Percentiles rank a stretch among this genome's conserved stretches.
phyloP scores from a whole-genome alignment of 2,797 vertebrate species.

The Anguilla pacifica region DNA sequence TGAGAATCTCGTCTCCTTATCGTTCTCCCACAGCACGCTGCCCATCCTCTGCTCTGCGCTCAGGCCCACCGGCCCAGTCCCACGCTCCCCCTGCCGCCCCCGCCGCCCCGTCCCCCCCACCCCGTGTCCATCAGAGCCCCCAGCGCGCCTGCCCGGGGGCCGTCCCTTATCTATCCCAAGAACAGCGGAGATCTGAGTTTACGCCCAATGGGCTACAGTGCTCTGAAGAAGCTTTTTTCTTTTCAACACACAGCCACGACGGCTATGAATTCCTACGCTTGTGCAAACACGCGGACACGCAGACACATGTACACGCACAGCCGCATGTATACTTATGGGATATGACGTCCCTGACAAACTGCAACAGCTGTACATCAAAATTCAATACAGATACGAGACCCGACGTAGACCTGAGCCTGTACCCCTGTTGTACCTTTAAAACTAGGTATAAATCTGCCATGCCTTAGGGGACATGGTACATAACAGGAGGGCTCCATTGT shows the following conservation, averaged over 20 bases:
- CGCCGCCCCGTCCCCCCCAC: no score
- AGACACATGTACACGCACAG: conserved; percentile 1
- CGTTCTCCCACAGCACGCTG: conserved; percentile 47
- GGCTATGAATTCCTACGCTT: neutral
- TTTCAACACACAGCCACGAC: neutral
- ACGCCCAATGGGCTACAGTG: no score
- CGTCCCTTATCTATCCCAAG: neutral
- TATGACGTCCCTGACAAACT: neutral
- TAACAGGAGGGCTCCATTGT: neutral
- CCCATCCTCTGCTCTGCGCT: neutral
- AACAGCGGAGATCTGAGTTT: neutral
- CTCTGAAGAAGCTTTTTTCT: neutral
- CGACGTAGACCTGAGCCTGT: neutral
- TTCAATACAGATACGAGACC: neutral
- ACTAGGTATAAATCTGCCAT: neutral
- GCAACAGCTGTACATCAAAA: neutral
- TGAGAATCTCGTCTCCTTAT: conserved; percentile 57
- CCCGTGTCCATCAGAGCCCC: conserved; percentile 1
- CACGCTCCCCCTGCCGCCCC: neutral
- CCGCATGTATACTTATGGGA: neutral
- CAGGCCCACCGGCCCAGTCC: neutral
- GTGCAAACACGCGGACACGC: neutral
- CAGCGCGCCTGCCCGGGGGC: neutral
- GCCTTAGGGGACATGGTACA: neutral
- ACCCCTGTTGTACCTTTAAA: neutral